Percentiles rank a stretch among this genome's conserved stretches.
phyloP scores from a whole-genome alignment of 1,140 invertebrate genomes.

The Drosophila erecta region DNA sequence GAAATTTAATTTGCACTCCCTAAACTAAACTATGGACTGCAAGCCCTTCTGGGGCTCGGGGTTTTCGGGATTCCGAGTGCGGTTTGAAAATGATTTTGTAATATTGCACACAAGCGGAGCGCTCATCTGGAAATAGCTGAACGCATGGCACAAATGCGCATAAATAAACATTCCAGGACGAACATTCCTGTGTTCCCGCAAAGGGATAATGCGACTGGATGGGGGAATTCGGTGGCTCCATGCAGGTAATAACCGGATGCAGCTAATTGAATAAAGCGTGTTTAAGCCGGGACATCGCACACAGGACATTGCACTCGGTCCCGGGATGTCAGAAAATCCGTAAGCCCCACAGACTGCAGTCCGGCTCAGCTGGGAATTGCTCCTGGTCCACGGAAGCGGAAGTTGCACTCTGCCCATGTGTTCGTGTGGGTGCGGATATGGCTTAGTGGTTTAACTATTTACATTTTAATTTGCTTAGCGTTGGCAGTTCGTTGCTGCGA shows the following conservation, averaged over 20 bases:
- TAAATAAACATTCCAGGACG: slow-evolving; percentile 66
- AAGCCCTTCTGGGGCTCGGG: background rate
- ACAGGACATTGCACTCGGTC: slow-evolving; percentile 38
- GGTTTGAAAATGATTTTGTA: slow-evolving; percentile 80
- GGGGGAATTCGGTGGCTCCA: slow-evolving; percentile 7
- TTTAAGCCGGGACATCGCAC: slow-evolving; percentile 59
- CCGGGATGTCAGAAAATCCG: slow-evolving; percentile 14
- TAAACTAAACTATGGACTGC: slow-evolving; percentile 42
- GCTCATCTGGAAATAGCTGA: slow-evolving; percentile 76
- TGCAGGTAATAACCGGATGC: slow-evolving; percentile 82
- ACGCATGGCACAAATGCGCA: slow-evolving; percentile 57
- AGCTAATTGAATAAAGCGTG: slow-evolving; percentile 81
- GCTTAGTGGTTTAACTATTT: slow-evolving; percentile 75
- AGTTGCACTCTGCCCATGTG: slow-evolving; percentile 32
- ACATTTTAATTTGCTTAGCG: slow-evolving; percentile 64
- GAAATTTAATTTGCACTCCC: slow-evolving; percentile 72
- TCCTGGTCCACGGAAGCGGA: slow-evolving; percentile 45
- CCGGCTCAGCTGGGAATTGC: slow-evolving; percentile 28
- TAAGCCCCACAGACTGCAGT: slow-evolving; percentile 21
- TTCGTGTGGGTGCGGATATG: slow-evolving; percentile 49
- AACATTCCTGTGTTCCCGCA: slow-evolving; percentile 44
- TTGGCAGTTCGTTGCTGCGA: background rate
- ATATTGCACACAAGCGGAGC: slow-evolving; percentile 71
- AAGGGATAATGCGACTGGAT: slow-evolving; percentile 25
- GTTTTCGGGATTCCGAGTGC: slow-evolving; percentile 35